A percentile compares a stretch with the other conserved stretches of the same genome.
These are phyloP conservation scores for Sorex araneus DNA, from an alignment of 2,113 vertebrate genomes.

Conservation along the genomic window DNA sequence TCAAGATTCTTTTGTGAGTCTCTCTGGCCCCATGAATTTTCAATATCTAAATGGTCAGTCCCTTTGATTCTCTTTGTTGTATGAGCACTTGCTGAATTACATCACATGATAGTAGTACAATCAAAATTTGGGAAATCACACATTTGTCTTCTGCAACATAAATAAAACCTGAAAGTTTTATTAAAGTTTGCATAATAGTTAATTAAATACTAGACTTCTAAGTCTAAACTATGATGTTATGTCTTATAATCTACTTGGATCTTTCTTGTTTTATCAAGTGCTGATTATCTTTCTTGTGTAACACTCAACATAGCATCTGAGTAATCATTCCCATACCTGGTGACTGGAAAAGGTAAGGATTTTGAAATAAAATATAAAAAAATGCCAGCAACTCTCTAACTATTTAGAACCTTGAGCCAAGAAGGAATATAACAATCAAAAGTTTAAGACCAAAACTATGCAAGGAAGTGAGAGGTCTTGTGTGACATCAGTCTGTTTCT, in stretches of 20 bases:
- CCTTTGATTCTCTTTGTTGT: conserved; percentile 31
- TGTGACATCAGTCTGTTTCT: not conserved
- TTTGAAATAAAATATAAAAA: not conserved
- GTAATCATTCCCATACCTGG: not conserved
- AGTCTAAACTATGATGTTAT: not conserved
- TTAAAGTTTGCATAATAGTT: conserved; percentile 30
- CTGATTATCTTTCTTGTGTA: not conserved
- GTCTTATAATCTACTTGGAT: not conserved
- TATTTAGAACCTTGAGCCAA: conserved; percentile 32
- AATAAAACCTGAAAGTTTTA: conserved; percentile 29
- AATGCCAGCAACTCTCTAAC: not conserved
- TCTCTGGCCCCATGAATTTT: not conserved
- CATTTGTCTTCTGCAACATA: not conserved
- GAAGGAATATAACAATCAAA: conserved; percentile 31
- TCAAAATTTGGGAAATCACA: not conserved
- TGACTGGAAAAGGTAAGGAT: not conserved
- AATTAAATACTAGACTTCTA: conserved; percentile 32
- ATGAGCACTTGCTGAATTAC: not conserved
- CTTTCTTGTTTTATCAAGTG: not conserved
- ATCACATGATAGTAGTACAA: not conserved
- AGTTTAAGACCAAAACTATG: not conserved
- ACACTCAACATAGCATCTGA: not conserved
- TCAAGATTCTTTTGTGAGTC: not conserved
- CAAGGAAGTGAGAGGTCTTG: conserved; percentile 13
- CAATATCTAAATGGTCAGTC: not conserved